Evolutionary conservation across 2,113 vertebrate species (phyloP).

Genomic region (Nestor notabilis): DNA sequence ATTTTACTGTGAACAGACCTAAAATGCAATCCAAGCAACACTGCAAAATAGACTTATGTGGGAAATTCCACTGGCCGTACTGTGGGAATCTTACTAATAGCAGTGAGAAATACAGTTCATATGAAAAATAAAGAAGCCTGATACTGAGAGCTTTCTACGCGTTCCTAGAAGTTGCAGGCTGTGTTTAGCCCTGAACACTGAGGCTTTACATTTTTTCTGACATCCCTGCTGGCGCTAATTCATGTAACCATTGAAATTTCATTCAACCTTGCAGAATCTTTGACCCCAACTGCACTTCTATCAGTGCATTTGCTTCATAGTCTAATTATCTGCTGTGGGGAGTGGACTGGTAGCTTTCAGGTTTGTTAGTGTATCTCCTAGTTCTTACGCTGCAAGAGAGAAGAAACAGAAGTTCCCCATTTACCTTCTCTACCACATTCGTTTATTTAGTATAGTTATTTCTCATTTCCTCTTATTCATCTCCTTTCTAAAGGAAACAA

Average conservation of each 20-base stretch:
- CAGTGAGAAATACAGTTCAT: neutral
- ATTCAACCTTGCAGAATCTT: neutral
- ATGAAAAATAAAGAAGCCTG: neutral
- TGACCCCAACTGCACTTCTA: neutral
- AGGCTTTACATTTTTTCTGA: neutral
- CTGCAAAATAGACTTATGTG: neutral
- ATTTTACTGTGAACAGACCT: constrained; percentile 33
- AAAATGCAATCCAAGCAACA: neutral
- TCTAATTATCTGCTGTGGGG: neutral
- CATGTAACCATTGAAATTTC: neutral
- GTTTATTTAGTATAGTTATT: neutral
- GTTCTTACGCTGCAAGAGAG: neutral
- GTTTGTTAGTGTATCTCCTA: neutral
- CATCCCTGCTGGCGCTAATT: neutral
- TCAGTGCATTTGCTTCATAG: neutral
- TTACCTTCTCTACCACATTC: neutral
- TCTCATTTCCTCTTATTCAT: neutral
- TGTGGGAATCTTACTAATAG: neutral
- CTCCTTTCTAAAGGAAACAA: neutral
- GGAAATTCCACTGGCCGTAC: neutral
- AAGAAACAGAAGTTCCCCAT: neutral
- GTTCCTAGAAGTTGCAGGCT: neutral
- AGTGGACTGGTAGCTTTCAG: neutral
- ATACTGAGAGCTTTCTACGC: neutral
- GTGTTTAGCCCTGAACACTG: neutral